phyloP scores from a whole-genome alignment of 2,113 vertebrate genomes.

The Cnemophilus loriae region DNA sequence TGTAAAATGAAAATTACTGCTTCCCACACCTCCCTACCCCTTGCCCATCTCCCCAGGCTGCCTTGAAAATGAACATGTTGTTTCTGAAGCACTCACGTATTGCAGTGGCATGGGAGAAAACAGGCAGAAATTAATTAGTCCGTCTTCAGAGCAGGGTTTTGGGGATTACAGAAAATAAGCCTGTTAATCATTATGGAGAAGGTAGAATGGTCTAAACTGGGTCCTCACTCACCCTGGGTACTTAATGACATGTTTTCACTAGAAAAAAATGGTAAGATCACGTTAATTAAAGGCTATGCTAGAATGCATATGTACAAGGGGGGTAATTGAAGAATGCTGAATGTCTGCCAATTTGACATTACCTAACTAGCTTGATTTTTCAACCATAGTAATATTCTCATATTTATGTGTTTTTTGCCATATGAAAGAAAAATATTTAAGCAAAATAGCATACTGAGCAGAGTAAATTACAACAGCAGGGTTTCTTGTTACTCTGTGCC shows the following conservation, averaged over 20 bases:
- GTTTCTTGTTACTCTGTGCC: neutral
- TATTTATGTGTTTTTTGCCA: neutral
- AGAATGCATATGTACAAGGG: constrained; percentile 12
- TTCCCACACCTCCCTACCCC: neutral
- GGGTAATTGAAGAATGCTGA: constrained; percentile 22
- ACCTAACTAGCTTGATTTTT: constrained; percentile 45
- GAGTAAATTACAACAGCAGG: neutral
- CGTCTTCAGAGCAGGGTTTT: neutral
- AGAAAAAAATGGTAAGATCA: neutral
- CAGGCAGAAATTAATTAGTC: constrained; percentile 38
- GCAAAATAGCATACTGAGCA: neutral
- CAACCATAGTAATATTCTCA: neutral
- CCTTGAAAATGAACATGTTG: neutral
- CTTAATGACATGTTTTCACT: constrained; percentile 39
- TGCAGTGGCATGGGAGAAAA: neutral
- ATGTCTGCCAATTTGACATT: constrained; percentile 17
- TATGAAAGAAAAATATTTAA: constrained; percentile 14
- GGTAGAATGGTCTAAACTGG: neutral
- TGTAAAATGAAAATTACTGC: neutral
- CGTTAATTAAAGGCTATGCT: constrained; percentile 19
- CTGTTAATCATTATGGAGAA: constrained; percentile 11
- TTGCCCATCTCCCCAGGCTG: neutral
- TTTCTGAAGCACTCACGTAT: neutral
- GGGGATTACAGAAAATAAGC: constrained; percentile 34
- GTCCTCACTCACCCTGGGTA: neutral